Evolutionary conservation across 2,888 invertebrate genomes (phyloP), one percentile per base, ranked within the genome.

Genomic region (Microplitis manilae): DNA sequence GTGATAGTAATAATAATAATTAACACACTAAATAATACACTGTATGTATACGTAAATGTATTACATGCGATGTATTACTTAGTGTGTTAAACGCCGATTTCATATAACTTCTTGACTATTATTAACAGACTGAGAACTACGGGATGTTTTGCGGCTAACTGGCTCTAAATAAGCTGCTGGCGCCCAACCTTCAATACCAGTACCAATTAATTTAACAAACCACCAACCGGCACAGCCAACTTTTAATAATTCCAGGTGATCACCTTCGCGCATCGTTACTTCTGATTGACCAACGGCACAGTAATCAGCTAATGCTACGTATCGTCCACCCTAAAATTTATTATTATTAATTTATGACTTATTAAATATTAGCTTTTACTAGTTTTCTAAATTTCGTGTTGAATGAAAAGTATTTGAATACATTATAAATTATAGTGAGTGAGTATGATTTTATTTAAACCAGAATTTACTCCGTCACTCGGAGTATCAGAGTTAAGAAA

Each of bases 151-250:
- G 88, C 95, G 93, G 90, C 94, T 94, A 84, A 92, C 88, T 82
- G 92, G 92, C 91, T 96, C 96, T 90, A 98, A 92, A 91, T 97
- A 98, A 50, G 97, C 96, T 73, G 97, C 96, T 76, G 98, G 98
- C 78, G 96, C 97, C 98, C 98, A 98, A 83, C 97, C 97, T 91
- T 96, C 96, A 87, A 94, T 92, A 83, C 93, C 92, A 79, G 92
- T 91, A 83, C 95, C 95, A 89, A 95, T 92, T 77, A 96, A 93
- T 86, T 95, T 95, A 88, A 97, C 96, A 92, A 96, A 97, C 97
- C 97, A 98, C 98, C 98, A 98, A 83, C 98, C 97, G 83, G 97
- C 97, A 91, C 96, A 96, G 88, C 97, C 97, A 84, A 97, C 95
- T 91, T 97, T 97, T 83, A 97, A 93, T 83, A 98, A 92, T 89